Evolutionary conservation across 2,797 vertebrate genomes (phyloP), one percentile per base, ranked within the genome.

Genomic region (Nyctalus aviator): DNA sequence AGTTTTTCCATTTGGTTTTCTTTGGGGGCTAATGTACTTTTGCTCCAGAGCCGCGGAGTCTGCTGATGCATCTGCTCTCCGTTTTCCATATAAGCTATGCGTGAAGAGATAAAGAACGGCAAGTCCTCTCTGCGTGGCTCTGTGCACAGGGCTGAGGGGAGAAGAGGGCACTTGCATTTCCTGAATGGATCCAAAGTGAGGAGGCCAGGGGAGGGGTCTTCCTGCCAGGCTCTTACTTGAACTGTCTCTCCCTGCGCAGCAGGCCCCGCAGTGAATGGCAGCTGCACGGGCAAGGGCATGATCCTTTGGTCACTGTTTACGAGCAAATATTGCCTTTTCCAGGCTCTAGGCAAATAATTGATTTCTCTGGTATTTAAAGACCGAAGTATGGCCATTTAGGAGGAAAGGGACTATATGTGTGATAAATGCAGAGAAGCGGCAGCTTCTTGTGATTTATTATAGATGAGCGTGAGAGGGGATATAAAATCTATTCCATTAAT

Each of bases 401-500:
- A 89, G 23, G 48, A 71, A 83, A 91, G 77, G 64, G 77, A 57
- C 17, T 73, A 6, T 44, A 20, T 72, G 46, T 82, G 44, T 75
- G 84, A 96, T 75, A 76, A 91, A 55, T 78, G 44, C 37, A 75
- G 46, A 87, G 85, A 79, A 18, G 6, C 30, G 10, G 20, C 15
- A 13, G 68, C 72, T 93, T 82, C 77, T 3, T 84, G 72, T 94
- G 89, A 96, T 94, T 95, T 89, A 87, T 91, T 89, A 46, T 30
- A 89, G 30, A 94, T 30, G 78, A 88, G 68, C 59, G 53, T 82
- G 84, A 95, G 23, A 91, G 25, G 69, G 81, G 87, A 75, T 90
- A 88, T 87, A 82, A 87, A 94, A 96, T 48, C 72, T 30, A 72
- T 95, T 50, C 81, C 90, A 93, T 93, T 97, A 94, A 94, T 94